phyloP scores from a whole-genome alignment of 2,888 invertebrate genomes.

The Erebia aethiops region DNA sequence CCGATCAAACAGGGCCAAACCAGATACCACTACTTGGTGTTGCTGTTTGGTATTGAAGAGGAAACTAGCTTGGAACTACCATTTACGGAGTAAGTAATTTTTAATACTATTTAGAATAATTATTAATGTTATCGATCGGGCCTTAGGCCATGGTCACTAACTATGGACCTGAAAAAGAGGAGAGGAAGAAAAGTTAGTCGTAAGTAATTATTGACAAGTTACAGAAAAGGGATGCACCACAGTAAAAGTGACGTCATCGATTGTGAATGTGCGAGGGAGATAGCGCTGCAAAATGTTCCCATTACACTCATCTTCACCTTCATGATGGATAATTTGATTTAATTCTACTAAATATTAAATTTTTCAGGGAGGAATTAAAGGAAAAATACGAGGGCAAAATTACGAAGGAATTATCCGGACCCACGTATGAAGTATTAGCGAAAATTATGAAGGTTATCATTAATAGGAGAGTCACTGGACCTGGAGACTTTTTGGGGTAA shows the following conservation, averaged over 20 bases:
- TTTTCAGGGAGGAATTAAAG: slow-evolving; percentile 91
- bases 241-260: too few relatives aligned
- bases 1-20: slow-evolving; percentile 99
- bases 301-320: too few relatives aligned
- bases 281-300: background rate
- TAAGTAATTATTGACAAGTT: too few relatives aligned
- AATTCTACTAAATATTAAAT: background rate
- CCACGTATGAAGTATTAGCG: slow-evolving; percentile 97
- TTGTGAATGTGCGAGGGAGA: too few relatives aligned
- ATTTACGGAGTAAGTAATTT: slow-evolving; percentile 90
- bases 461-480: slow-evolving; percentile 96
- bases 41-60: slow-evolving; percentile 97
- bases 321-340: background rate
- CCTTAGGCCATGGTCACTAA: too few relatives aligned
- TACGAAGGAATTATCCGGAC: slow-evolving; percentile 94
- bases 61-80: slow-evolving; percentile 95
- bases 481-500: slow-evolving; percentile 96
- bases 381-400: slow-evolving; percentile 97
- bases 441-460: slow-evolving; percentile 98
- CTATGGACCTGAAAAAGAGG: too few relatives aligned
- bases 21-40: slow-evolving; percentile 96
- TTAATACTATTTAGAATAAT: slow-evolving; percentile 6
- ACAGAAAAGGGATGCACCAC: too few relatives aligned
- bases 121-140: too few relatives aligned
- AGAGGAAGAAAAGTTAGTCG: too few relatives aligned